These are phyloP conservation scores for Tupiocoris notatus DNA, from an alignment of 2,888 invertebrate genomes.

Conservation along the genomic window DNA sequence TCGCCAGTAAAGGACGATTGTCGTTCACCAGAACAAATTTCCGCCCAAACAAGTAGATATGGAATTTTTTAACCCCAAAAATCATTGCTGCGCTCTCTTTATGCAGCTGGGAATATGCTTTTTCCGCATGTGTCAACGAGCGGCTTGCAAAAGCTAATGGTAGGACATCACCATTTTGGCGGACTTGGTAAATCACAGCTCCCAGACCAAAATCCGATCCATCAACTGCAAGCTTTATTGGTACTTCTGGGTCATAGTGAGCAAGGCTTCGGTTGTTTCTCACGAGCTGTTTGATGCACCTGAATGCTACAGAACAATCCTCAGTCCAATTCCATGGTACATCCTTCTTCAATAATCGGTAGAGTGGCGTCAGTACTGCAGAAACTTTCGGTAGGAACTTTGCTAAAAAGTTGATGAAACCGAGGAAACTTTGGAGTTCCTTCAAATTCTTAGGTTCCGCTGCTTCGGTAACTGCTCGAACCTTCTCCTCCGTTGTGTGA, in stretches of 20 bases:
- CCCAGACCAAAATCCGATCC: conserved; percentile 5
- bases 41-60: conserved; percentile 2
- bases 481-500: conserved; percentile 36
- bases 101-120: background rate
- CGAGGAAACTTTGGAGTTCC: conserved; percentile 25
- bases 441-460: conserved; percentile 1
- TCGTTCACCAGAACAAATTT: background rate
- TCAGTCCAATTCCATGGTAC: conserved; percentile 1
- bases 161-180: background rate
- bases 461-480: conserved; percentile 11
- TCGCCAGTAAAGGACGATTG: conserved; percentile 8
- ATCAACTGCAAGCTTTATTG: conserved; percentile 10
- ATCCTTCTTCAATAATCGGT: conserved; percentile 7
- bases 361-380: conserved; percentile 5
- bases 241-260: conserved; percentile 8
- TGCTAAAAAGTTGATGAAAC: conserved; percentile 5
- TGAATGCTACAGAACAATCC: conserved; percentile 2
- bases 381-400: background rate
- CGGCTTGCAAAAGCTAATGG: conserved; percentile 21
- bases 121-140: background rate
- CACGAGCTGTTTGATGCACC: background rate
- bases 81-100: background rate
- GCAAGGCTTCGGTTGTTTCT: conserved; percentile 1
- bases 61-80: background rate
- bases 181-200: conserved; percentile 2